A percentile compares a stretch with the other conserved stretches of the same genome.
Evolutionary conservation across 2,888 invertebrate genomes (phyloP).

Genomic region (Thereva nobilitata): DNA sequence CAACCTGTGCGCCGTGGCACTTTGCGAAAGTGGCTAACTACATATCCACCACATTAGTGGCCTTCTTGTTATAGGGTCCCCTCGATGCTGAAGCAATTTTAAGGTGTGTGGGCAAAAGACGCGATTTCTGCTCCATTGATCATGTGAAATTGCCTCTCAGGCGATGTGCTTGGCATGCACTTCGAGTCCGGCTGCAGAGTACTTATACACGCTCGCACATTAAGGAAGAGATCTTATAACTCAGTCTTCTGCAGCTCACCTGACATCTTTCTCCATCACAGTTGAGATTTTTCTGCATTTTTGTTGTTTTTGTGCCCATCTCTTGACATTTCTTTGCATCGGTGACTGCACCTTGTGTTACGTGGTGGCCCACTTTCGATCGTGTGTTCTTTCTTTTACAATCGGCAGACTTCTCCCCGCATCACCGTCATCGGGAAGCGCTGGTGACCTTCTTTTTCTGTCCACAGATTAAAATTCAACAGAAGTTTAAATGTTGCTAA

Average conservation of each 20-base stretch:
- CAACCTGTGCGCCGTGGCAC: conserved; percentile 25
- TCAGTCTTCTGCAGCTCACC: background rate
- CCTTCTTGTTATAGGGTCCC: no score
- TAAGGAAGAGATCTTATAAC: background rate
- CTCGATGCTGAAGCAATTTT: no score
- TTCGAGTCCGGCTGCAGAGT: no score
- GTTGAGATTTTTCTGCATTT: conserved; percentile 5
- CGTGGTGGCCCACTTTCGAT: conserved; percentile 31
- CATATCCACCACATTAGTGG: background rate
- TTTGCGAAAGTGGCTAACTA: conserved; percentile 26
- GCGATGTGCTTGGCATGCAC: background rate
- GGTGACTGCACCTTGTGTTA: conserved; percentile 8
- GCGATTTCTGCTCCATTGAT: conserved; percentile 13
- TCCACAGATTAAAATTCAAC: conserved; percentile 15
- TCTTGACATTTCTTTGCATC: conserved; percentile 28
- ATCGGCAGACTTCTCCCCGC: conserved; percentile 6
- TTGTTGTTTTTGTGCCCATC: conserved; percentile 1
- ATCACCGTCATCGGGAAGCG: conserved; percentile 1
- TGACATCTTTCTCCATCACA: conserved; percentile 1
- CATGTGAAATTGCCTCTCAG: background rate
- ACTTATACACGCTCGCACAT: background rate
- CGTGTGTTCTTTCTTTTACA: conserved; percentile 8
- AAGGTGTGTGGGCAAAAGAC: background rate
- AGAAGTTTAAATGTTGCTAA: conserved; percentile 3
- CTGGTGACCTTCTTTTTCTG: conserved; percentile 27